Evolutionary conservation across 1,140 invertebrate species (phyloP), one percentile per base, ranked within the genome.

Genomic region (Bombus pyrosoma): DNA sequence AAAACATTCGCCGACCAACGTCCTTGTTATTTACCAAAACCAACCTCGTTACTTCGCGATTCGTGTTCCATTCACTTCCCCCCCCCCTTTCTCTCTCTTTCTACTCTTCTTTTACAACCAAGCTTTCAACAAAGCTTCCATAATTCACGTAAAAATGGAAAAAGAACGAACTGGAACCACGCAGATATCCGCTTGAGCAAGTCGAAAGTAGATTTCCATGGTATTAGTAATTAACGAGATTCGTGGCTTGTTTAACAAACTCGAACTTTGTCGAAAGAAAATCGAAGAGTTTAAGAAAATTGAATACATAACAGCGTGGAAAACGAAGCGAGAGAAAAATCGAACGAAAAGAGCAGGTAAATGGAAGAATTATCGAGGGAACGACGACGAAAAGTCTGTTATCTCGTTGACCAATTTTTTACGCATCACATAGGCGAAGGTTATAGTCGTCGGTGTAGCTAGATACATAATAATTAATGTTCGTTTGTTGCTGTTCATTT

Each of bases 1-100:
- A 83, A 78, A 84, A 71, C 43, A 66, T 78, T 71, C 64, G 39
- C 72, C 10, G 59, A 0, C 28, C 12, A 62, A 10, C 59, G 22
- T 37, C 39, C 64, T 76, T 78, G 82, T 78, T 84, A 78, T 84
- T 71, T 78, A 78, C 64, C 59, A 62, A 84, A 84, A 78, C 75
- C 75, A 69, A 71, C 64, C 53, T 41, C 59, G 81, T 47, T 68
- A 53, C 28, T 57, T 41, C 66, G 74, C 57, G 64, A 83, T 69
- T 77, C 82, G 37, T 43, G 66, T 84, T 69, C 62, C 32, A 41
- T 59, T 71, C 59, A 28, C 32, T 66, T 28, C 3, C 6, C n/a
- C 59, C 22, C 4, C 18, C 2, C 1, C 39, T 1, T 10, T 12
- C 25, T 9, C 39, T 6, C 28, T 12, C 25, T 10, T 25, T 28